Evolutionary conservation across 2,888 invertebrate species (phyloP).

Genomic region (Stenodema calcarata): DNA sequence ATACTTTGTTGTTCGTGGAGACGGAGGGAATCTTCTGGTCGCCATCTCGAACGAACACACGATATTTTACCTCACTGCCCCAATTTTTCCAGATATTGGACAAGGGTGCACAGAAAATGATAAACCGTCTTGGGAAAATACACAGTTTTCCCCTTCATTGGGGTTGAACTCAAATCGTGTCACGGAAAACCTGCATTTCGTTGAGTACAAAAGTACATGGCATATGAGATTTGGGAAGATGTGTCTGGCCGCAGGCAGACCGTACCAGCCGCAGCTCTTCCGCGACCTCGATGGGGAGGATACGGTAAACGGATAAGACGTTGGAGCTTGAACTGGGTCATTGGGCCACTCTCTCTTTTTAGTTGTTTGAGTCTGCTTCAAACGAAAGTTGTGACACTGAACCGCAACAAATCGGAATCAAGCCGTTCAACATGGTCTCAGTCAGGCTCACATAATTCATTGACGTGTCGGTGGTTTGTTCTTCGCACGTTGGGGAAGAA

Average conservation of each 20-base stretch:
- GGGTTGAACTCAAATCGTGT: too few relatives aligned
- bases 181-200: too few relatives aligned
- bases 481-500: background rate
- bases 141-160: too few relatives aligned
- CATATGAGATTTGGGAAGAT: background rate
- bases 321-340: conserved; percentile 24
- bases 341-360: conserved; percentile 42
- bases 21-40: too few relatives aligned
- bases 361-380: conserved; percentile 26
- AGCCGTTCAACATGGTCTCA: background rate
- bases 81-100: too few relatives aligned
- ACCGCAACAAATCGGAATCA: background rate
- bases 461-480: background rate
- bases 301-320: conserved; percentile 31
- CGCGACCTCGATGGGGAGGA: background rate
- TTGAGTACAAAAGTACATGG: too few relatives aligned
- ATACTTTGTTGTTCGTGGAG: too few relatives aligned
- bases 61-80: too few relatives aligned
- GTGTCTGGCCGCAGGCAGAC: background rate
- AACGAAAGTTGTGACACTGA: conserved; percentile 30
- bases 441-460: background rate
- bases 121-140: too few relatives aligned
- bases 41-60: too few relatives aligned
- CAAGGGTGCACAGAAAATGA: too few relatives aligned
- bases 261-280: background rate